phyloP scores from a whole-genome alignment of 2,113 vertebrate species.

The Odontesthes bonariensis region DNA sequence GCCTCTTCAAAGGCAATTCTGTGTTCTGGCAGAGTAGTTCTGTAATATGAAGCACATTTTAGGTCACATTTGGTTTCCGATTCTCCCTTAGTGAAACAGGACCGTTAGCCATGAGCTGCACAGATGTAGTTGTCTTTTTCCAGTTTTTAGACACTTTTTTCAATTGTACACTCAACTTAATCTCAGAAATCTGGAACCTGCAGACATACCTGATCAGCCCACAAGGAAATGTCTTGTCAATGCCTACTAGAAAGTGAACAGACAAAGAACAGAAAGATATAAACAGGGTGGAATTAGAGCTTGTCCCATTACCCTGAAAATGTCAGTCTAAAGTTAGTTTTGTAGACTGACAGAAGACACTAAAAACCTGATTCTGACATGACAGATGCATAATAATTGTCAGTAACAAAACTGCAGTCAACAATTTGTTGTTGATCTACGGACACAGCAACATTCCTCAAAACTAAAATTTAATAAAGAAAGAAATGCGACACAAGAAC shows the following conservation, averaged over 20 bases:
- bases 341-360: constrained; percentile 4
- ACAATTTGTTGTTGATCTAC: not conserved
- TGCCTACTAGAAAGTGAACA: not conserved
- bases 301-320: not conserved
- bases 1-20: not conserved
- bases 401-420: not conserved
- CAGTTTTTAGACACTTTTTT: constrained; percentile 22
- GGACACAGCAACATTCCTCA: too few species aligned
- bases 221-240: constrained; percentile 24
- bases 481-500: too few species aligned
- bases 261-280: not conserved
- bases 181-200: not conserved
- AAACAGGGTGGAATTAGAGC: not conserved
- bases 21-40: not conserved
- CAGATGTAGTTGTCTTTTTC: constrained; percentile 21
- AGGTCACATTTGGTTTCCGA: constrained; percentile 23
- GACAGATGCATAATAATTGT: rapidly evolving
- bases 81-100: constrained; percentile 9
- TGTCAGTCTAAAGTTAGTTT: constrained; percentile 4
- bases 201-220: constrained; percentile 15
- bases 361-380: not conserved
- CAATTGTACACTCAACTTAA: constrained; percentile 43
- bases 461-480: too few species aligned
- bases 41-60: not conserved
- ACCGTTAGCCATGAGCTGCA: constrained; percentile 5